A percentile compares a stretch with the other conserved stretches of the same genome.
Conservation (phyloP, 2,888 invertebrate species). For the Leptinotarsa juncta region DNA sequence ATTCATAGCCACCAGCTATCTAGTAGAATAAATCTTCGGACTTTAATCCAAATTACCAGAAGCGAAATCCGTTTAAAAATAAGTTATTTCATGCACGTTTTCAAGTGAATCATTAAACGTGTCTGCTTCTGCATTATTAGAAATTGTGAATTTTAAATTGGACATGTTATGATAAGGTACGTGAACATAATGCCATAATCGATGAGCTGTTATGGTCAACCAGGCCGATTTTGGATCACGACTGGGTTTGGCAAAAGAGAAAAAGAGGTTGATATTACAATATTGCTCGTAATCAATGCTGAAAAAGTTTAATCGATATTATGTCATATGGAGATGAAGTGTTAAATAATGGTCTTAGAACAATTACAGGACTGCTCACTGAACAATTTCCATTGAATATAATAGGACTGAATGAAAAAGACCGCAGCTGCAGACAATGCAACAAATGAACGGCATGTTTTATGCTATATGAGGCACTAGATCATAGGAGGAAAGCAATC, state of each 20-base stretch:
- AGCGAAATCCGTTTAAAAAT: not conserved
- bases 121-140: slow-evolving; percentile 28
- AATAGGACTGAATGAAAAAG: too few species aligned
- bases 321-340: not conserved
- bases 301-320: not conserved
- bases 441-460: too few species aligned
- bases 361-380: not conserved
- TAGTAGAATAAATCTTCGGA: not conserved
- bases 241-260: slow-evolving; percentile 12
- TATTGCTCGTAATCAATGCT: not conserved
- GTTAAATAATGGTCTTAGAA: not conserved
- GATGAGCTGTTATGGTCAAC: slow-evolving; percentile 27
- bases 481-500: too few species aligned
- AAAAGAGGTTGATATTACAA: slow-evolving; percentile 17
- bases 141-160: slow-evolving; percentile 32
- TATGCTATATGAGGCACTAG: too few species aligned
- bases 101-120: slow-evolving; percentile 28
- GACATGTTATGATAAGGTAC: slow-evolving; percentile 26
- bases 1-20: not conserved
- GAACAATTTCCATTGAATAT: not conserved
- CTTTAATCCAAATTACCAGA: slow-evolving; percentile 4
- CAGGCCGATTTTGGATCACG: slow-evolving; percentile 24
- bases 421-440: too few species aligned
- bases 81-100: slow-evolving; percentile 29
- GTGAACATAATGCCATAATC: slow-evolving; percentile 32